A percentile compares a stretch with the other conserved stretches of the same genome.
Evolutionary conservation across 2,888 invertebrate genomes (phyloP).

Genomic region (Pseudococcus viburni): DNA sequence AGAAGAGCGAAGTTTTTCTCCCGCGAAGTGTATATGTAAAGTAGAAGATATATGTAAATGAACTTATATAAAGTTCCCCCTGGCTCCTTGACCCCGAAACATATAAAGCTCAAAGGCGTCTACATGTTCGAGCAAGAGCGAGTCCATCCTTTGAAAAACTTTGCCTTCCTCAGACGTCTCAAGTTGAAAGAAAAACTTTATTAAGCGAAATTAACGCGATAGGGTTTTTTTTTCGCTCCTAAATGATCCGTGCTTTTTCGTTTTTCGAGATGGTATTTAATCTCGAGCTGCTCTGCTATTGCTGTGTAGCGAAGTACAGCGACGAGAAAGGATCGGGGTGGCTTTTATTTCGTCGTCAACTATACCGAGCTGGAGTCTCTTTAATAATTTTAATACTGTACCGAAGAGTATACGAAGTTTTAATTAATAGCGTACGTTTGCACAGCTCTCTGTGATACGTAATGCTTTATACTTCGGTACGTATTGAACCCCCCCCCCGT

Average conservation of each 20-base stretch:
- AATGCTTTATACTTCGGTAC: background rate
- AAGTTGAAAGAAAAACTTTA: background rate
- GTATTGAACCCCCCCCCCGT: background rate
- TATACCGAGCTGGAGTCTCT: background rate
- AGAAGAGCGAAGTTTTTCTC: background rate
- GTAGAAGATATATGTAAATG: conserved; percentile 2
- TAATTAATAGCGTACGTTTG: conserved; percentile 30
- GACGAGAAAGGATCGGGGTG: background rate
- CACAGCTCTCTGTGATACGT: conserved; percentile 16
- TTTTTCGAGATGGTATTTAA: conserved; percentile 27
- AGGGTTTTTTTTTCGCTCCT: background rate
- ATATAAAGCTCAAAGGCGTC: background rate
- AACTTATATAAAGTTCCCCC: background rate
- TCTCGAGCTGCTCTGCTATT: background rate
- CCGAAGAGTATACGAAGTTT: conserved; percentile 19
- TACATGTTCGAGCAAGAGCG: background rate
- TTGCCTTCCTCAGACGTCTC: background rate
- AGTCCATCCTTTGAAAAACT: background rate
- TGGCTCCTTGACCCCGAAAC: background rate
- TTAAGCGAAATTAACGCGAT: conserved; percentile 7
- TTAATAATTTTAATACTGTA: conserved; percentile 34
- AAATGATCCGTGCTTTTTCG: background rate
- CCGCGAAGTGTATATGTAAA: background rate
- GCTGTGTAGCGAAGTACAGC: background rate
- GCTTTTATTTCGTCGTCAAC: conserved; percentile 34